Conservation (phyloP, 2,797 vertebrate genomes). For the Trachops cirrhosus region DNA sequence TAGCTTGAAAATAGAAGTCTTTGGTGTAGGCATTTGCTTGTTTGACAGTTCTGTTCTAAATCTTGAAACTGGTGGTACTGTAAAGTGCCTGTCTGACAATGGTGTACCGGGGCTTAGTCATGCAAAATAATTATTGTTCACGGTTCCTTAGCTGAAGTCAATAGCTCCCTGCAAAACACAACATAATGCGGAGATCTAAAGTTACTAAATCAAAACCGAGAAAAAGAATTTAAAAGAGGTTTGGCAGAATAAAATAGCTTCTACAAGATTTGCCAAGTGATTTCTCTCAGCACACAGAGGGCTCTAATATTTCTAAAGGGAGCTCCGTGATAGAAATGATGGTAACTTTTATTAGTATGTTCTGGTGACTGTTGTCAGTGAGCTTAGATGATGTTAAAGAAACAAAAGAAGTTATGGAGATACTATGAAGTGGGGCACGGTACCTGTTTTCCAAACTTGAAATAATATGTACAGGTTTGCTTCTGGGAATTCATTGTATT, state of each 20-base stretch:
- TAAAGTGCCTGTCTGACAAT: constrained; percentile 71
- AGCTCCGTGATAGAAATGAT: not conserved
- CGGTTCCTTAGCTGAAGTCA: constrained; percentile 73
- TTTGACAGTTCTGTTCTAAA: constrained; percentile 75
- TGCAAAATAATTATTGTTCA: constrained; percentile 78
- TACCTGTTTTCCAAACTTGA: not conserved
- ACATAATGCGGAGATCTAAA: constrained; percentile 74
- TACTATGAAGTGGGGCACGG: not conserved
- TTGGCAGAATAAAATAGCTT: constrained; percentile 26
- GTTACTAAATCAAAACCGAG: constrained; percentile 66
- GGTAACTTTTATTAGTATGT: not conserved
- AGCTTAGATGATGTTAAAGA: constrained; percentile 46
- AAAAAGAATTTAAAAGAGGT: constrained; percentile 63
- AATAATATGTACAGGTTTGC: constrained; percentile 14
- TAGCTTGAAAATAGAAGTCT: constrained; percentile 67
- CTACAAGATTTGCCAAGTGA: constrained; percentile 40
- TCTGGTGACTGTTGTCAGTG: not conserved
- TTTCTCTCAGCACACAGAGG: constrained; percentile 17
- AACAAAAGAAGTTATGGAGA: constrained; percentile 59
- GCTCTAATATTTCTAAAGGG: not conserved
- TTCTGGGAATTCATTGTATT: not conserved
- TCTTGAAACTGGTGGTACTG: constrained; percentile 62
- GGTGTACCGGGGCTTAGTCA: constrained; percentile 68
- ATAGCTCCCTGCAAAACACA: constrained; percentile 68
- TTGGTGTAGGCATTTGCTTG: constrained; percentile 69